Conservation (phyloP, 2,888 invertebrate genomes). For the Polydesmus complanatus region DNA sequence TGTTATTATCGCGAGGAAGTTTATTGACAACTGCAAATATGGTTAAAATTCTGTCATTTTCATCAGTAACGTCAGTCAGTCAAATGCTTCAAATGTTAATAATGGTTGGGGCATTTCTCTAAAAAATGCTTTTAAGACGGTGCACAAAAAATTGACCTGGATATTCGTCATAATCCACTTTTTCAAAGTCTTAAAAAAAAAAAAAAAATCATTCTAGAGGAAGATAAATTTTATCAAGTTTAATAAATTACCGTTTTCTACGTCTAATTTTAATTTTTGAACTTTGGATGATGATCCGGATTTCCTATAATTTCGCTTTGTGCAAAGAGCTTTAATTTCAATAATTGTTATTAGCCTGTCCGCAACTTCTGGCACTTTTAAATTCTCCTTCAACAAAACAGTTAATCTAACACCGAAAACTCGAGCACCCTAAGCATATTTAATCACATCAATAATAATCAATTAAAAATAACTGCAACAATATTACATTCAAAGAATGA, state of each 20-base stretch:
- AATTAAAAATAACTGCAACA: constrained; percentile 2
- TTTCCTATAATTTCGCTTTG: constrained; percentile 85
- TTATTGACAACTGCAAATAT: constrained; percentile 76
- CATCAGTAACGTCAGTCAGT: constrained; percentile 66
- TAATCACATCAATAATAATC: not conserved
- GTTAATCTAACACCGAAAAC: constrained; percentile 71
- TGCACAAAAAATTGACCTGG: constrained; percentile 78
- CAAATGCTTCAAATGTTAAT: constrained; percentile 76
- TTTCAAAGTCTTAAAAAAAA: constrained; percentile 44
- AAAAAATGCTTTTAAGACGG: constrained; percentile 73
- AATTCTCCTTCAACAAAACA: constrained; percentile 51
- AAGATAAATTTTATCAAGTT: constrained; percentile 4
- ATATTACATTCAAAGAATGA: constrained; percentile 9
- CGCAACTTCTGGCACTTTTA: constrained; percentile 72
- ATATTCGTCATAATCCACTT: constrained; percentile 54
- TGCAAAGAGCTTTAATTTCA: constrained; percentile 80
- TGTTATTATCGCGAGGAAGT: constrained; percentile 74
- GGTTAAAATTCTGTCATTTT: constrained; percentile 65
- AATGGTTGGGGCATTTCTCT: constrained; percentile 87
- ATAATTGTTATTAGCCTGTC: constrained; percentile 77
- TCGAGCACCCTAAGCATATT: constrained; percentile 25
- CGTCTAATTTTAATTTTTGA: constrained; percentile 50
- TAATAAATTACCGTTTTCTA: constrained; percentile 48
- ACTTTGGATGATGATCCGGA: constrained; percentile 43
- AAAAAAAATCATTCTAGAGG: not conserved